Base-by-base conservation (phyloP, 2,797 vertebrate genomes). In the Vespertilio murinus region DNA sequence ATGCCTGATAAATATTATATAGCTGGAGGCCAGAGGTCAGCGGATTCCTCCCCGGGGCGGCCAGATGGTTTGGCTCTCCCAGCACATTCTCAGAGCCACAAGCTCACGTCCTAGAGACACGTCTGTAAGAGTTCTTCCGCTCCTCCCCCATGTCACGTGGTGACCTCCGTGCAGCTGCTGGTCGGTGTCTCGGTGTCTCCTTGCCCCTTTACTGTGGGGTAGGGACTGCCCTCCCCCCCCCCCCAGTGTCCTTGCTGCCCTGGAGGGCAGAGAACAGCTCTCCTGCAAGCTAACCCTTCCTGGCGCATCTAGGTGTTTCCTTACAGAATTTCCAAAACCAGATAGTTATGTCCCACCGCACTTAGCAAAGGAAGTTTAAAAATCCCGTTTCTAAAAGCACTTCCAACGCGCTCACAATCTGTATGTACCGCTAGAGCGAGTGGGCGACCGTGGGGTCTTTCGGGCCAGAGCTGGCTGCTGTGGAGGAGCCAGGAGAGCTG, bases 21-120 rank as follows among this genome's bases (percentile, higher is more conserved):
- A 83, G 78, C 74, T n/a, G 38, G 85, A 95, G 93, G 92, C 74
- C 80, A 93, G 88, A 87, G 95, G 81, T 84, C 80, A 61, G 75
- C 64, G 4, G 84, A 40, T 49, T 52, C 69, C 14, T 71, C 71
- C 80, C 16, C 67, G 6, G 35, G 42, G 82, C 38, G 67, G 94
- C 65, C 81, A 91, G 91, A 69, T 35, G 69, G 56, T 10, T 10
- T 42, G 20, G 56, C 40, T 85, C 64, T 90, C 91, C 81, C 35
- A 22, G 79, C 6, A 61, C 52, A 69, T 93, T 93, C 90, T 83
- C 88, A 13, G 42, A 49, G 90, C 28, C 84, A 20, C 69, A 52
- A 10, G 56, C 69, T 75, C 52, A 56, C 75, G 54, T 93, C 93
- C 92, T 79, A 90, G 90, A 88, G n/a, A 75, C 70, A 10, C 6